Evolutionary conservation across 1,140 invertebrate genomes (phyloP), one percentile per base, ranked within the genome.

Genomic region (Conus betulinus): DNA sequence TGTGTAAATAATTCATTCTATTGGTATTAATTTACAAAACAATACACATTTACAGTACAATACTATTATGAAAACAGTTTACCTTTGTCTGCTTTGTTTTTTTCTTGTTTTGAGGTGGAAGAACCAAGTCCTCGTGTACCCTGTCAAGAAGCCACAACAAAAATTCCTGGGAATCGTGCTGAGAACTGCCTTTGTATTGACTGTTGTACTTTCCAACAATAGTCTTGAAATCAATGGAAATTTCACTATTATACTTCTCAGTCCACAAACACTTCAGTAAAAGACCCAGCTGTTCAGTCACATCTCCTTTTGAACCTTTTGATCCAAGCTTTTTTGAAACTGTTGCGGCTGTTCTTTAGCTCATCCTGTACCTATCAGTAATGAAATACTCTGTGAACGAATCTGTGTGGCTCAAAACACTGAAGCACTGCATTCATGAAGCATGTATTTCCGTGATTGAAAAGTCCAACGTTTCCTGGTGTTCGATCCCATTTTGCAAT

Each of bases 61-160:
- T 39, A 39, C 3, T 39, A 39, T 39, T 39, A 39, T 13, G 60
- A 13, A 63, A 20, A 13, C 60, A 63, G 60, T n/a, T 71, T 71
- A 87, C 52, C 74, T 79, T 79, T 53, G 57, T 67, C 6, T 89
- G 87, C 25, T 91, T 91, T 39, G 39, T 39, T 39, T 55, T 93
- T 81, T 93, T 94, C 85, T 94, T 87, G 88, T 90, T 17, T 81
- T 84, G 20, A 89, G 89, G 86, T 92, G 84, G 85, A 25, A 87
- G 13, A 55, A 87, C 91, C 0, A 99, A 96, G 95, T 99, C 99
- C 95, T 99, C 99, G 96, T 99, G 99, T 83, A 99, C 98, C 96
- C 98, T 98, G 96, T 99, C 98, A 87, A 99, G 95, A 55, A 99
- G 95, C 98, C 99, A 99, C 89, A 99, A 96, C 25, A 99, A 96